phyloP scores from a whole-genome alignment of 1,140 invertebrate species.

The Bombyx mori region DNA sequence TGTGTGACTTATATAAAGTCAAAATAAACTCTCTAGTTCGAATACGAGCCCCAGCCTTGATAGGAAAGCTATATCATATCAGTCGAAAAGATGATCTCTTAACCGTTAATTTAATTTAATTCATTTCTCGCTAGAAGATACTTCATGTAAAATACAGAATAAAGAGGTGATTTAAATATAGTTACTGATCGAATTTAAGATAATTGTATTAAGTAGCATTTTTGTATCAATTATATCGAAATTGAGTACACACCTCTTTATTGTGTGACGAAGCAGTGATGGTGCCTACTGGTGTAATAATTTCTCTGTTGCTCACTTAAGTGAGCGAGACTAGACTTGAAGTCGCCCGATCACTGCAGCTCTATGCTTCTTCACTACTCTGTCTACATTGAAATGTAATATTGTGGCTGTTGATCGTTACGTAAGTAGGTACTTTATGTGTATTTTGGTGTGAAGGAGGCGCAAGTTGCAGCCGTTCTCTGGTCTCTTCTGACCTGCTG shows the following conservation, averaged over 20 bases:
- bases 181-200: background rate
- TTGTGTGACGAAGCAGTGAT: background rate
- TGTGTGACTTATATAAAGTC: too few relatives aligned
- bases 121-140: background rate
- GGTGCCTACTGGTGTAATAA: conserved; percentile 3
- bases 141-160: background rate
- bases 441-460: conserved; percentile 16
- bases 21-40: too few relatives aligned
- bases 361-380: conserved; percentile 16
- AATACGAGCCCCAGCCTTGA: too few relatives aligned
- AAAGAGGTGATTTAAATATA: conserved; percentile 4
- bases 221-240: background rate
- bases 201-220: conserved; percentile 1
- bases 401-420: too few relatives aligned
- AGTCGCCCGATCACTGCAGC: conserved; percentile 12
- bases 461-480: conserved; percentile 14
- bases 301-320: conserved; percentile 12
- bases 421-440: too few relatives aligned
- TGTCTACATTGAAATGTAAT: conserved; percentile 16
- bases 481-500: conserved; percentile 53
- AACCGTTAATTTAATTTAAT: conserved; percentile 8
- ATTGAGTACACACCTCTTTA: conserved; percentile 1
- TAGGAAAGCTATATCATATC: too few relatives aligned
- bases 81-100: conserved; percentile 25
- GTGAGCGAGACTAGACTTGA: conserved; percentile 10